Evolutionary conservation across 2,888 invertebrate genomes (phyloP), one percentile per base, ranked within the genome.

Genomic region (Villa cingulata): DNA sequence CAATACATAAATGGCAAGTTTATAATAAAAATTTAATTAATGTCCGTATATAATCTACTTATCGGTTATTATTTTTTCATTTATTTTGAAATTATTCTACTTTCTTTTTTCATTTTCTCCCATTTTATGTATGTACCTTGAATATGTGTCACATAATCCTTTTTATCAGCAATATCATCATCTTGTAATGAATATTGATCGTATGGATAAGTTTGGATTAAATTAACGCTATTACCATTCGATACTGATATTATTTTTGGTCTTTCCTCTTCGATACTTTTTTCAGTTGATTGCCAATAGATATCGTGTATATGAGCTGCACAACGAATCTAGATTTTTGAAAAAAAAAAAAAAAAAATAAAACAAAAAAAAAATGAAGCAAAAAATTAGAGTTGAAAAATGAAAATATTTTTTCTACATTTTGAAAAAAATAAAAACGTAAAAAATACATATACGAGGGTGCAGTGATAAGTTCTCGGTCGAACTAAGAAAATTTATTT

Each of bases 201-300:
- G 48, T 67, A 67, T 10, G 62, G 61, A 34, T 60, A 54, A 40
- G 56, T 58, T 43, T 63, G 58, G 41, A 62, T 61, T 44, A 62
- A 58, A 55, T 68, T 66, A 3, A 65, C 59, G 48, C 55, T 59
- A 51, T 54, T 59, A 38, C 61, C 60, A 56, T 38, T 55, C 50
- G 46, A 55, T 48, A 1, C 58, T 50, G 46, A 49, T 5, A 48
- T 34, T 27, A 49, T 45, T 42, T 59, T 58, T 29, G 58, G 61
- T 54, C 70, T 69, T 54, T 78, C 76, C 58, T 78, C 74, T 58
- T 79, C 77, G 34, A 79, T 73, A 54, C 75, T 77, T 57, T 77
- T 78, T 62, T 81, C 81, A 9, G 76, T 76, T 58, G 77, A 79
- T 62, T 78, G 74, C 71, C 78, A 77, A 62, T 81, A 82, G 41